These are phyloP conservation scores for Hydra vulgaris DNA, from an alignment of 30 jellyfish, hydroid and myxozoan genomes.

Conservation along the genomic window DNA sequence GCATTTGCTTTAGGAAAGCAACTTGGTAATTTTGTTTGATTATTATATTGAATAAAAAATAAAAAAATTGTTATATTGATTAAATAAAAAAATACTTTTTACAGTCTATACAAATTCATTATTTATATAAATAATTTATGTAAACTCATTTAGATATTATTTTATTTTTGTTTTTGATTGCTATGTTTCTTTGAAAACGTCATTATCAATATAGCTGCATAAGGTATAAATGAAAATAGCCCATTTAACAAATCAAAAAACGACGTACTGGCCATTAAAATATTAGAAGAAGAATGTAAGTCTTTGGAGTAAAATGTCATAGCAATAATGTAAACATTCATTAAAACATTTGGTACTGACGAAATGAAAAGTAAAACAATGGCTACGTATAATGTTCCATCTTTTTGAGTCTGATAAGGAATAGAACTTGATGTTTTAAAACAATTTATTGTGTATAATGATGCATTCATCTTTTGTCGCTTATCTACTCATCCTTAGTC, in stretches of 20 bases:
- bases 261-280: not conserved
- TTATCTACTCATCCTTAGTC: too few relatives aligned
- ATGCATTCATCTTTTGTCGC: too few relatives aligned
- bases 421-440: too few relatives aligned
- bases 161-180: not conserved
- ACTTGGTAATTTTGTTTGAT: conserved; percentile 30
- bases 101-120: not conserved
- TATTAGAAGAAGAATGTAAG: not conserved
- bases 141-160: too few relatives aligned
- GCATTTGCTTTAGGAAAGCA: conserved; percentile 55
- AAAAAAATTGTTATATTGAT: too few relatives aligned
- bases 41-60: not conserved
- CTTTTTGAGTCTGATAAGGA: not conserved
- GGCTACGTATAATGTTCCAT: not conserved
- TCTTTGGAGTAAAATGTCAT: not conserved
- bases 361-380: not conserved
- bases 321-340: not conserved
- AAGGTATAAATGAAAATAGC: not conserved
- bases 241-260: not conserved
- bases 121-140: not conserved
- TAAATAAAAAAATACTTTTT: too few relatives aligned
- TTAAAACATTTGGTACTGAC: not conserved
- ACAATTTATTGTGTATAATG: not conserved
- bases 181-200: not conserved
- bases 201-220: not conserved